Percentiles rank a stretch among this genome's conserved stretches.
Evolutionary conservation across 2,113 vertebrate genomes (phyloP).

Genomic region (Shinisaurus crocodilurus): DNA sequence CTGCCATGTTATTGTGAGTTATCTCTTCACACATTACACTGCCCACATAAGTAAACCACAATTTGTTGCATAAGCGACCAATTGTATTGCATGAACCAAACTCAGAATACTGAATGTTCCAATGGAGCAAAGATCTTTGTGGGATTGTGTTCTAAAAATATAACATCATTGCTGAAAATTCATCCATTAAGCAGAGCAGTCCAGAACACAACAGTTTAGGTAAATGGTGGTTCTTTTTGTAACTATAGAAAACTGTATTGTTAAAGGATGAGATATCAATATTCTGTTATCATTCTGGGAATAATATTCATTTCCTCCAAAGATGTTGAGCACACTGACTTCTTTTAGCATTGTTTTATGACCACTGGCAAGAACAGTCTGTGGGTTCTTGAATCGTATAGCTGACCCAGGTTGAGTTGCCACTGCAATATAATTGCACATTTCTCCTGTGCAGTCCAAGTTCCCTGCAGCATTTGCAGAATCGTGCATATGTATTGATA

Average conservation of each 20-base stretch:
- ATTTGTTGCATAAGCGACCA: not conserved
- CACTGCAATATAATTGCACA: constrained; percentile 92
- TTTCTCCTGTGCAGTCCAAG: constrained; percentile 90
- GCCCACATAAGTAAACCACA: not conserved
- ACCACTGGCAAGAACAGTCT: constrained; percentile 98
- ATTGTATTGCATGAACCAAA: not conserved
- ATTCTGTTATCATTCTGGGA: constrained; percentile 15
- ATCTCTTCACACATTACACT: not conserved
- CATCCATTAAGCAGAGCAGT: constrained; percentile 2
- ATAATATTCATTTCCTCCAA: not conserved
- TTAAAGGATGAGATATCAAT: not conserved
- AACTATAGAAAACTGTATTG: not conserved
- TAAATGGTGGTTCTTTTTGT: constrained; percentile 1
- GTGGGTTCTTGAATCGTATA: constrained; percentile 96
- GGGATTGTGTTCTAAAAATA: not conserved
- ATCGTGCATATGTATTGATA: constrained; percentile 95
- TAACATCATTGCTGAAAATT: not conserved
- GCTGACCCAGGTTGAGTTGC: constrained; percentile 94
- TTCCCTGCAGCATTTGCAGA: constrained; percentile 98
- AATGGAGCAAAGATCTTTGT: not conserved
- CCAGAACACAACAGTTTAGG: not conserved
- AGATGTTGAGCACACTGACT: not conserved
- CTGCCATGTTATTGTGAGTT: not conserved
- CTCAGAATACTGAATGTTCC: not conserved
- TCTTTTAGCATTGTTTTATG: constrained; percentile 71